Percentiles rank a stretch among this genome's conserved stretches.
Conservation (phyloP, 2,888 invertebrate species). For the Stenichneumon culpator region DNA sequence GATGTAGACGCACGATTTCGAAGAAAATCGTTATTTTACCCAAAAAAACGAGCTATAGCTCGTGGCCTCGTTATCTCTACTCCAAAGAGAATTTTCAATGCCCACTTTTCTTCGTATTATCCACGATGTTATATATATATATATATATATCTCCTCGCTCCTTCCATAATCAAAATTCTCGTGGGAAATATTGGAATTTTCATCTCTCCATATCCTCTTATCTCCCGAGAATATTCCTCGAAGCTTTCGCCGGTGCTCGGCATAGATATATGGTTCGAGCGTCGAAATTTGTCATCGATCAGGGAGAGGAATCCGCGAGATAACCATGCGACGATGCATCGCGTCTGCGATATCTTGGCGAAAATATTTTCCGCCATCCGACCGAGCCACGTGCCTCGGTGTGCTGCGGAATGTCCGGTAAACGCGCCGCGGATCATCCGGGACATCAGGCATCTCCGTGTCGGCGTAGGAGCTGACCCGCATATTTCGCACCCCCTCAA, state of each 20-base stretch:
- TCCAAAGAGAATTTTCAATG: conserved; percentile 1
- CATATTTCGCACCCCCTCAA: conserved; percentile 65
- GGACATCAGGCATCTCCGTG: conserved; percentile 16
- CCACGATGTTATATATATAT: not conserved
- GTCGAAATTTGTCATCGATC: conserved; percentile 54
- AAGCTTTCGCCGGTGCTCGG: not conserved
- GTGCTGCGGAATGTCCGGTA: conserved; percentile 54
- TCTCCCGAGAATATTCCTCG: not conserved
- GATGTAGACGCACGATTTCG: not conserved
- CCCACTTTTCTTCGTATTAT: conserved; percentile 5
- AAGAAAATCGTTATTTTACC: too few relatives aligned
- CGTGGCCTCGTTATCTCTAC: not conserved
- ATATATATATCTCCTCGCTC: not conserved
- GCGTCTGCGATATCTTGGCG: conserved; percentile 14
- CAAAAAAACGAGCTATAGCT: not conserved
- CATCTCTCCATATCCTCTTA: not conserved
- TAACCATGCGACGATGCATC: conserved; percentile 49
- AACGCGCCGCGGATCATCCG: conserved; percentile 51
- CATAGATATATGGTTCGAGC: conserved; percentile 24
- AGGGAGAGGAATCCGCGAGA: conserved; percentile 39
- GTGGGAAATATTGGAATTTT: conserved; percentile 58
- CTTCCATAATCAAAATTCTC: conserved; percentile 51
- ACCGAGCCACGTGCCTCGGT: conserved; percentile 55
- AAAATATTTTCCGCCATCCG: conserved; percentile 48
- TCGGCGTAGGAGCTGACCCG: conserved; percentile 53